A percentile compares a stretch with the other conserved stretches of the same genome.
Conservation (phyloP, 2,113 vertebrate genomes). For the Mormyrus iriodes region DNA sequence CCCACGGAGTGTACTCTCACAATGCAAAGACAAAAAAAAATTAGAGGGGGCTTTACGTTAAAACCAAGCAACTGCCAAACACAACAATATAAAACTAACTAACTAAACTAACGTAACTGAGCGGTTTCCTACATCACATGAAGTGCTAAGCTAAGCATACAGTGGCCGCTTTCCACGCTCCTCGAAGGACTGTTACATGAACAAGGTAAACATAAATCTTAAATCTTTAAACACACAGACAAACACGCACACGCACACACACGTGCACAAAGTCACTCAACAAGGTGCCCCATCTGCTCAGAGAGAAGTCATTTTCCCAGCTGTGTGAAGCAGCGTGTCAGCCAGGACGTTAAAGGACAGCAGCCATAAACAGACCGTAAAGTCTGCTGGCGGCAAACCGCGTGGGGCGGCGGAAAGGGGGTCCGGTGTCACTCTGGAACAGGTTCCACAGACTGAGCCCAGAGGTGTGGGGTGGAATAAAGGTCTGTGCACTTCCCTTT, state of each 20-base stretch:
- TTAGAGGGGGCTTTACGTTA: not conserved
- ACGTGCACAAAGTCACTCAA: not conserved
- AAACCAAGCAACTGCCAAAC: conserved; percentile 8
- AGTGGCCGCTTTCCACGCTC: not conserved
- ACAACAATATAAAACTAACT: conserved; percentile 14
- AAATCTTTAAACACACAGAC: not conserved
- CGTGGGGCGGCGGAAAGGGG: conserved; percentile 5
- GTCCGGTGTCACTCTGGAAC: not conserved
- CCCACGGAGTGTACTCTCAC: not conserved
- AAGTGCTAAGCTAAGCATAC: not conserved
- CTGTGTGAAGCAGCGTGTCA: conserved; percentile 18
- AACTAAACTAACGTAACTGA: too few species aligned
- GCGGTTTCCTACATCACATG: not conserved
- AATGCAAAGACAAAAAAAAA: not conserved
- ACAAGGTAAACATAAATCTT: not conserved
- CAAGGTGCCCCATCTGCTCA: not conserved
- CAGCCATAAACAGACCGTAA: conserved; percentile 37
- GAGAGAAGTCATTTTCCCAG: not conserved
- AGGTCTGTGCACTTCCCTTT: not conserved
- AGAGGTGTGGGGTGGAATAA: not conserved
- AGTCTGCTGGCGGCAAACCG: conserved; percentile 33
- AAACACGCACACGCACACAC: not conserved
- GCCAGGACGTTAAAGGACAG: conserved; percentile 19
- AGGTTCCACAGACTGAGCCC: not conserved
- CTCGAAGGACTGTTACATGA: not conserved